Evolutionary conservation across 2,797 vertebrate species (phyloP), one percentile per base, ranked within the genome.

Genomic region (Pampus argenteus): DNA sequence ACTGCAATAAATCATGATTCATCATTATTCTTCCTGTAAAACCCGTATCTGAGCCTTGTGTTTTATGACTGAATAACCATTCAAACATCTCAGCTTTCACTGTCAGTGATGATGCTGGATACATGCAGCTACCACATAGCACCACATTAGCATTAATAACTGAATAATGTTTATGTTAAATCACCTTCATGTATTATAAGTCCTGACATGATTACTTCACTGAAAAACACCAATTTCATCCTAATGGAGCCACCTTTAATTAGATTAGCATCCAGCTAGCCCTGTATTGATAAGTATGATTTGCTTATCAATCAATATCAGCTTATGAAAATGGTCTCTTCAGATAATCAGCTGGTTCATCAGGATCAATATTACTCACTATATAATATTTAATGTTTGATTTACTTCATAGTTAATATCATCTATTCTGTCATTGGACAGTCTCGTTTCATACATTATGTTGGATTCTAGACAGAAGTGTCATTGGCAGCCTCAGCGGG

Each of bases 381-480:
- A n/a, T 29, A 7, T 3, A 48, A 29, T 29, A 29, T 7, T 29
- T 29, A 29, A 29, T 29, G 28, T 29, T 29, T 7, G 6, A 7
- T 29, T 29, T 29, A 29, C 8, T 29, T 29, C 28, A 29, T 29
- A 6, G 8, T n/a, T n/a, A 29, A 1, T 63, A 29, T 17, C 9
- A 23, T 57, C 13, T 7, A n/a, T 3, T 34, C 18, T 50, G n/a
- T 44, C 11, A n/a, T n/a, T n/a, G n/a, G n/a, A n/a, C n/a, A n/a
- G 6, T 29, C n/a, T 57, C 1, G 29, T 68, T 59, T 63, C 10
- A 20, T 7, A 51, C n/a, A 56, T 66, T 18, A 34, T 34, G 38
- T 25, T 64, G 20, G 9, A 56, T 36, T 9, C n/a, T 38, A 20
- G 2, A 38, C 17, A 70, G 45, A 48, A 59, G n/a, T n/a, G 2